Evolutionary conservation across 2,113 vertebrate genomes (phyloP).

Genomic region (Boleophthalmus pectinirostris): DNA sequence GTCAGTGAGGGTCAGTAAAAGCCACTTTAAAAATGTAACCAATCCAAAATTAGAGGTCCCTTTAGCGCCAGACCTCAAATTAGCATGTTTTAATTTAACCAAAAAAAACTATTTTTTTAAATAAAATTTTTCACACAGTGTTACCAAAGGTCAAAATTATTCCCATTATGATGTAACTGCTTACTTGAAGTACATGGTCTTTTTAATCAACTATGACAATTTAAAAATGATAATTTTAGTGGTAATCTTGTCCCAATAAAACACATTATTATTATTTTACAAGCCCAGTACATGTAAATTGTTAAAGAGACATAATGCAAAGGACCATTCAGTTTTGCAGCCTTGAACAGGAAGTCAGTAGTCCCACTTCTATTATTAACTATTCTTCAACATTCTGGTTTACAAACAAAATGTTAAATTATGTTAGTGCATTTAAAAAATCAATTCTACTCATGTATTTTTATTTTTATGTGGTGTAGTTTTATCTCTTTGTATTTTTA

Average conservation of each 20-base stretch:
- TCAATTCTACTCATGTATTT: neutral
- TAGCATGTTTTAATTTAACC: neutral
- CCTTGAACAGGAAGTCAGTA: too few relatives aligned
- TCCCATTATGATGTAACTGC: too few relatives aligned
- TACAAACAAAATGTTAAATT: too few relatives aligned
- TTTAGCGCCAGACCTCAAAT: neutral
- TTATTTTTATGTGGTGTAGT: neutral
- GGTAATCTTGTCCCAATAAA: neutral
- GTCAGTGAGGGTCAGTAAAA: constrained; percentile 31
- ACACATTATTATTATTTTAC: neutral
- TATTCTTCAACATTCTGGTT: too few relatives aligned
- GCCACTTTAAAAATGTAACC: constrained; percentile 11
- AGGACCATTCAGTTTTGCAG: too few relatives aligned
- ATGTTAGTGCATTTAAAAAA: neutral
- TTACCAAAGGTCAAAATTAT: neutral
- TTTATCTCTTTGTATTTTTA: neutral
- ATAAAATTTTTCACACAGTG: neutral
- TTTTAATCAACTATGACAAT: neutral
- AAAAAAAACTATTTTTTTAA: neutral
- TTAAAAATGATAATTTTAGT: neutral
- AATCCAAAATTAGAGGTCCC: neutral
- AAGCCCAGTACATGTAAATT: neutral
- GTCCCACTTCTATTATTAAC: too few relatives aligned
- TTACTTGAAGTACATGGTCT: too few relatives aligned
- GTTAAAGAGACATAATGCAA: neutral